phyloP scores from a whole-genome alignment of 2,113 vertebrate species.

The Gadus macrocephalus region DNA sequence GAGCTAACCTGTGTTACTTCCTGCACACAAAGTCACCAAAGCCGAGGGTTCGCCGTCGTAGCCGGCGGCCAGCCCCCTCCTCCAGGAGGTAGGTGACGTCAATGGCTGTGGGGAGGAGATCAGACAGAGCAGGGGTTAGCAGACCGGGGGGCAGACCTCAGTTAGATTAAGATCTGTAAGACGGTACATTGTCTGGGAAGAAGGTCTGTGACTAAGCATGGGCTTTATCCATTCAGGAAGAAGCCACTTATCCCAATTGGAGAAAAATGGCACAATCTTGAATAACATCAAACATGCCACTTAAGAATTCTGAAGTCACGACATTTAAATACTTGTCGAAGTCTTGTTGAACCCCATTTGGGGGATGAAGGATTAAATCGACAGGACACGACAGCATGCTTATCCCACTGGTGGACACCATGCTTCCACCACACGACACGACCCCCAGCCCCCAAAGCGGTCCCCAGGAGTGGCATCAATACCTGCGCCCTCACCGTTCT shows the following conservation, averaged over 20 bases:
- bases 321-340: no score
- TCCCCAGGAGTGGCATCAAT: not conserved
- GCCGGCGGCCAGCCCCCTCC: conserved; percentile 87
- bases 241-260: no score
- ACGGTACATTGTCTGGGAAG: no score
- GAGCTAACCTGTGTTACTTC: conserved; percentile 73
- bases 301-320: no score
- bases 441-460: not conserved
- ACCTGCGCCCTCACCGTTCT: conserved; percentile 84
- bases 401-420: no score
- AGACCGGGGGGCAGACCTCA: conserved; percentile 1
- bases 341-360: no score
- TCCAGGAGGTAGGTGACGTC: conserved; percentile 97
- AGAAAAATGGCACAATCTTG: no score
- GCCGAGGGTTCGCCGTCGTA: conserved; percentile 86
- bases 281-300: no score
- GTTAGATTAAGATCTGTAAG: not conserved
- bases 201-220: no score
- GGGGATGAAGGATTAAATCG: no score
- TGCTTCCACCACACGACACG: not conserved
- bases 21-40: conserved; percentile 85
- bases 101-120: conserved; percentile 77
- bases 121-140: conserved; percentile 11
- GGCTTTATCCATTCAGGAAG: no score
- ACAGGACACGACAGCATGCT: no score